Evolutionary conservation across 2,797 vertebrate species (phyloP).

Genomic region (Coregonus sp.): DNA sequence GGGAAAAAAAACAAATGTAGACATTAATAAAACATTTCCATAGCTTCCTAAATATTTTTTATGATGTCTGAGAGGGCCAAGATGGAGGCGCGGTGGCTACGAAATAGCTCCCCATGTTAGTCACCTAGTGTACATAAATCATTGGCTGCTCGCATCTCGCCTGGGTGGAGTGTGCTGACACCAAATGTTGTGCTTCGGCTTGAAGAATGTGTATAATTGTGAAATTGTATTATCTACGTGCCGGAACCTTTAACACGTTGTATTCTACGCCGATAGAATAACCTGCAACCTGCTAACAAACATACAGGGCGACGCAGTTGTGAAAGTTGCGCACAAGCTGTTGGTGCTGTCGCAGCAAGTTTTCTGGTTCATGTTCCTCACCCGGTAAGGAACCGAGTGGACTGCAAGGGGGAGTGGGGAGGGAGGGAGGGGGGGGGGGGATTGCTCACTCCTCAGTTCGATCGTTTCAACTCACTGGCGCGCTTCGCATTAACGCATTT

Average conservation of each 20-base stretch:
- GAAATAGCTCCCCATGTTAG: rapidly evolving
- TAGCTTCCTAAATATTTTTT: too few species aligned
- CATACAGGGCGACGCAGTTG: neutral
- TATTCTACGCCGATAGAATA: neutral
- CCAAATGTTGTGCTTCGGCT: neutral
- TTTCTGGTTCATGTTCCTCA: neutral
- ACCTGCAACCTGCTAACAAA: neutral
- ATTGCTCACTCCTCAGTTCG: constrained; percentile 31
- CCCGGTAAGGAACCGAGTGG: too few species aligned
- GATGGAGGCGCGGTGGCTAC: too few species aligned
- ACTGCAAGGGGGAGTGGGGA: too few species aligned
- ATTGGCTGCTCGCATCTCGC: neutral
- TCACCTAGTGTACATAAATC: neutral
- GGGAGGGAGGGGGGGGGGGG: neutral
- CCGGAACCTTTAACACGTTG: neutral
- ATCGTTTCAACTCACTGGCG: constrained; percentile 9
- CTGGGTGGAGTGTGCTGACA: neutral
- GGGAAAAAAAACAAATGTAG: too few species aligned
- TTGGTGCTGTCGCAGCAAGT: neutral
- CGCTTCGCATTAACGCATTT: constrained; percentile 24
- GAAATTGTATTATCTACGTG: neutral
- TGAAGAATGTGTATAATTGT: neutral
- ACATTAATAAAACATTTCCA: too few species aligned
- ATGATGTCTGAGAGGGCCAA: too few species aligned
- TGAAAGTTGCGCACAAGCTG: neutral